A percentile compares a stretch with the other conserved stretches of the same genome.
phyloP scores from a whole-genome alignment of 2,797 vertebrate genomes.

The Pithecia hirsuta region DNA sequence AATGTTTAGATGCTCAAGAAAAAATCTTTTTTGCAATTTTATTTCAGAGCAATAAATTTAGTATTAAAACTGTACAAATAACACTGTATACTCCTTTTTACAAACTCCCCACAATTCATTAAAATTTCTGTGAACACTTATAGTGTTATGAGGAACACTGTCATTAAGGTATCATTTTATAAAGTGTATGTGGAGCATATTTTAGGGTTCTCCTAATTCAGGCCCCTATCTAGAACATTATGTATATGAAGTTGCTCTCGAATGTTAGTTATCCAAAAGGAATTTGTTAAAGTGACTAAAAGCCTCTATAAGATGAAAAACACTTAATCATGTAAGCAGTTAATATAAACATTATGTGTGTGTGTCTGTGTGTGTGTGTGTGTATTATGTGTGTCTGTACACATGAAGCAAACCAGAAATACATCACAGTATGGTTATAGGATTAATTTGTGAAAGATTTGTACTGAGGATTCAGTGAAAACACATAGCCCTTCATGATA shows the following conservation, averaged over 20 bases:
- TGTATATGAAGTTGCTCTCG: background rate
- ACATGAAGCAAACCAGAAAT: background rate
- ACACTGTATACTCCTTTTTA: background rate
- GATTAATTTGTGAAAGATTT: background rate
- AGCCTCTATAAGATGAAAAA: background rate
- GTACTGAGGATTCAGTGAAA: background rate
- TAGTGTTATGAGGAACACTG: background rate
- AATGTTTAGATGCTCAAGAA: background rate
- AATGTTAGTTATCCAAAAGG: background rate
- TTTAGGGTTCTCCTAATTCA: background rate
- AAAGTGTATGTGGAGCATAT: background rate
- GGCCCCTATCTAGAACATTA: background rate
- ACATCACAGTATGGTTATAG: background rate
- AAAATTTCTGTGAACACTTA: background rate
- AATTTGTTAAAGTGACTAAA: background rate
- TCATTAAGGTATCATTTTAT: background rate
- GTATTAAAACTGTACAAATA: background rate
- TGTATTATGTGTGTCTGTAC: accelerated
- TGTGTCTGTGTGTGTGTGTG: too few relatives aligned
- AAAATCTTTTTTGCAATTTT: background rate
- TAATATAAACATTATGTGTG: background rate
- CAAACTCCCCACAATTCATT: background rate
- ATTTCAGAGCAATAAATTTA: background rate
- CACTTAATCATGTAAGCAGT: background rate
- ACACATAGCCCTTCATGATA: background rate